Conservation (phyloP, 2,113 vertebrate species). For the Halichoerus grypus region DNA sequence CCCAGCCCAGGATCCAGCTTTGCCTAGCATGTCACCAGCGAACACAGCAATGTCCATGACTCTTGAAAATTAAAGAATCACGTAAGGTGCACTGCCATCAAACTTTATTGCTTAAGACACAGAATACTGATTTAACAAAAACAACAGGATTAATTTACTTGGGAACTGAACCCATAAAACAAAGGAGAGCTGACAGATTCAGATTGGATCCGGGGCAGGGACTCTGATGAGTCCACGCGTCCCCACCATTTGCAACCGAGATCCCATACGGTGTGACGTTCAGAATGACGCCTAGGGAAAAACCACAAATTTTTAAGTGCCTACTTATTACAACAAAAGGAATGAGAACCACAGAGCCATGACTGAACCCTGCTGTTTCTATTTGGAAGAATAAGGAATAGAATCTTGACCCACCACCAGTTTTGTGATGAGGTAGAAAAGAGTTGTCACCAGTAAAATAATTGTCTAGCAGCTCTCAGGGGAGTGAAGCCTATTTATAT, state of each 20-base stretch:
- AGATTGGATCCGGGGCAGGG: not conserved
- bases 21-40: not conserved
- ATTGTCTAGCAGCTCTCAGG: not conserved
- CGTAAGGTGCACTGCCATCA: not conserved
- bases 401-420: not conserved
- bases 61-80: slow-evolving; percentile 1
- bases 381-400: not conserved
- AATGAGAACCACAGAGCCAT: not conserved
- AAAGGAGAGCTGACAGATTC: not conserved
- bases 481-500: not conserved
- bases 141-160: not conserved
- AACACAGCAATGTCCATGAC: accelerated
- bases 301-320: not conserved
- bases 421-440: not conserved
- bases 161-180: not conserved
- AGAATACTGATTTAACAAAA: slow-evolving; percentile 1
- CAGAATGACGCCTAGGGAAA: not conserved
- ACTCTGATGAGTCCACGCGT: not conserved
- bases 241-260: not conserved
- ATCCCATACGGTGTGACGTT: not conserved
- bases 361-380: not conserved
- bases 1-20: not conserved
- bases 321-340: not conserved
- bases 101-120: not conserved
- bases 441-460: not conserved